Evolutionary conservation across 2,888 invertebrate species (phyloP), one percentile per base, ranked within the genome.

Genomic region (Balanococcus diminutus): DNA sequence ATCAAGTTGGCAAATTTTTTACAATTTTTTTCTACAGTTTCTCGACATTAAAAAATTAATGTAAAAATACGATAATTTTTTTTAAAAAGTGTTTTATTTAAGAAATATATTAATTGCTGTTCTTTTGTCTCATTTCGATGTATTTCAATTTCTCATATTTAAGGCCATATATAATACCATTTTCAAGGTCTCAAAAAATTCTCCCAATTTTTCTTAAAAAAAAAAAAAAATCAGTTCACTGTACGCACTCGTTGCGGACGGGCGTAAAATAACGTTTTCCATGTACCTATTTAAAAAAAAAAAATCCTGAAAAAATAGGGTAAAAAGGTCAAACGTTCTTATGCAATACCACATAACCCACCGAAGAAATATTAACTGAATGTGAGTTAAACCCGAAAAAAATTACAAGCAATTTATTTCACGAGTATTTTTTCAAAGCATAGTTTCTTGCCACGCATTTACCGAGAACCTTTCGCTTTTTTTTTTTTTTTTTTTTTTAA

Each of bases 351-450:
- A 28, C 28, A 67, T 67, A 25, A 67, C 25, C 67, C 28, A 14
- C 67, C 25, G 28, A 67, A 67, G 67, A 67, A 67, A 67, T 28
- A 28, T 28, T 67, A 67, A 67, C 67, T 31, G 67, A 28, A 67
- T 67, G 67, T 28, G 67, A 67, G 67, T 31, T 67, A 28, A 67
- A 67, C 56, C 56, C 56, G 56, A 56, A 56, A 56, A 56, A 56
- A 56, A 56, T 56, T 56, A 56, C 56, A 56, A 56, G 56, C 22
- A 56, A 56, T 56, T 56, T 56, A 56, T 56, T 56, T 56, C 56
- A 56, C 6, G 56, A 56, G 19, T 56, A 56, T 56, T 56, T 56
- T 56, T 56, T 56, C 22, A 22, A 56, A 22, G 22, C 22, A 22
- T 22, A 19, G 22, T 46, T n/a, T 46, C 46, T 46, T 56, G 56